Percentiles rank a stretch among this genome's conserved stretches.
These are phyloP conservation scores for Forbesichthys papilliferus DNA, from an alignment of 2,113 vertebrate species.

Conservation along the genomic window DNA sequence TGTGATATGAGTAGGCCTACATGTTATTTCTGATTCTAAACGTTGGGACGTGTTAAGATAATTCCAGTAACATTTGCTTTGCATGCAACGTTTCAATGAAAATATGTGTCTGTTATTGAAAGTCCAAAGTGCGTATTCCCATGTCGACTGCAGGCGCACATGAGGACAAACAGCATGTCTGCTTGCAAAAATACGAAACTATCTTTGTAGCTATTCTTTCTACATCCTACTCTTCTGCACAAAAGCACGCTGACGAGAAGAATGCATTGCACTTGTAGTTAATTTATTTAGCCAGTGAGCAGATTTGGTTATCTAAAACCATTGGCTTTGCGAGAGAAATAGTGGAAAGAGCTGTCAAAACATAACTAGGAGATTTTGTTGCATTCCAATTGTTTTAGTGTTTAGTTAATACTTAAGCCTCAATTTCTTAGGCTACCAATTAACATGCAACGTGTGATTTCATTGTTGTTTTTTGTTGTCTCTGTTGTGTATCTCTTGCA, in stretches of 20 bases:
- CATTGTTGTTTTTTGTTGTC: neutral
- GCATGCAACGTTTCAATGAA: neutral
- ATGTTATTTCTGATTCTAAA: neutral
- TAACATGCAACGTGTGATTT: neutral
- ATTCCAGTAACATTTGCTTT: neutral
- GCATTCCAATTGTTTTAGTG: too few relatives aligned
- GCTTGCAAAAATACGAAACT: neutral
- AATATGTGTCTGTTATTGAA: neutral
- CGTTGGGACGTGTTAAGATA: too few relatives aligned
- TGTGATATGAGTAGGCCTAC: neutral
- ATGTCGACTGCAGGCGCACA: conserved; percentile 14
- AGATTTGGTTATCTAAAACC: conserved; percentile 73
- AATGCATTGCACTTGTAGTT: conserved; percentile 33
- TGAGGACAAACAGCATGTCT: neutral
- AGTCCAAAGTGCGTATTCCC: conserved; percentile 45
- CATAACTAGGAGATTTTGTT: conserved; percentile 5
- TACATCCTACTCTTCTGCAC: neutral
- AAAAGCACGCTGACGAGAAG: neutral
- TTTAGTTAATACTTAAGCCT: too few relatives aligned
- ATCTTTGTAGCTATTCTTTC: neutral
- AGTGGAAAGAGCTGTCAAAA: conserved; percentile 56
- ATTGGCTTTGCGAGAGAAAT: conserved; percentile 1
- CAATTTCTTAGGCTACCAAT: too few relatives aligned
- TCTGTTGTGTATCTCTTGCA: too few relatives aligned
- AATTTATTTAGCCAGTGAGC: conserved; percentile 48